Evolutionary conservation across 2,113 vertebrate species (phyloP), one percentile per base, ranked within the genome.

Genomic region (Gnathonemus echidnorhynchus): DNA sequence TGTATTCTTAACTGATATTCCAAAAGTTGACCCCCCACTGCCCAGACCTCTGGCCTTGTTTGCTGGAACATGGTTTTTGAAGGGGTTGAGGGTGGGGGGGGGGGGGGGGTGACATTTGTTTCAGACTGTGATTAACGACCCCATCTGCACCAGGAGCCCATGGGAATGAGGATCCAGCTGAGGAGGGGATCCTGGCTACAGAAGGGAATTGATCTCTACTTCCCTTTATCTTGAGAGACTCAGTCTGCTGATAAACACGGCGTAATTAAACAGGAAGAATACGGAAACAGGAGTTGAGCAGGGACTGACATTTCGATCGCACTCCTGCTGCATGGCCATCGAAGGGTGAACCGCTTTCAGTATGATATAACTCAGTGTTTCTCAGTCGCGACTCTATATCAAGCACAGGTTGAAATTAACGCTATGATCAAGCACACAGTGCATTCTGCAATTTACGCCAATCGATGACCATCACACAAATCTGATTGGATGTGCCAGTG

Each of bases 251-350:
- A 88, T 56, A 66, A 88, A n/a, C 31, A 88, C 11, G 42, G 3
- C 24, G 87, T 88, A 88, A 88, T 88, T 62, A 88, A 62, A 62
- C 11, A 58, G 50, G 35, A 58, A 31, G 17, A 58, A 88, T 21
- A 87, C 6, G 49, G 52, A 49, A 48, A 50, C 10, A 49, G 49
- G 13, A 80, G 6, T 39, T 39, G 35, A 80, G 35, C 35, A 3
- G 74, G 70, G 1, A 35, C 74, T 80, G 86, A 49, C 24, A 1
- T 39, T 5, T 31, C 5, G 27, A 87, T 87, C 9, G 11, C 15
- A 0, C 13, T 77, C 35, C 74, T 17, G 74, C 35, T 35, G 74
- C 11, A 8, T 42, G 74, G 31, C 17, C 31, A 42, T 35, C 70
- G 15, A 17, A 31, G 70, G 27, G n/a, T 42, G 74, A 80, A 17